Base-by-base conservation (phyloP, 2,888 invertebrate species). In the Drosophila melanosoma region DNA sequence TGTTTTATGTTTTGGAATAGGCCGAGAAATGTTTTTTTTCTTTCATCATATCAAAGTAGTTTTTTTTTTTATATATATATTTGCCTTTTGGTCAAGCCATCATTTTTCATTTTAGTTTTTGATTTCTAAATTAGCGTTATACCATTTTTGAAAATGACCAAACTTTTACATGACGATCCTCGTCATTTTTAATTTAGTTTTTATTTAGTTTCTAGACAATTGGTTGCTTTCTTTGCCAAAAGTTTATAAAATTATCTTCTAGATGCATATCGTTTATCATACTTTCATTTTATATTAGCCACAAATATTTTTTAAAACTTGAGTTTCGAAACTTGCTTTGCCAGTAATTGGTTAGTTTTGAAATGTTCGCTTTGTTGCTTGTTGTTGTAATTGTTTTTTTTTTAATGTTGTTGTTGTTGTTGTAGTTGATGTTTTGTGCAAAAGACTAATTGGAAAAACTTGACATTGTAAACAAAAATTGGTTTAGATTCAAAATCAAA, bases 401-500 rank as follows among this genome's bases (percentile, higher is more conserved):
- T 62, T 57, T n/a, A n/a, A n/a, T n/a, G 52, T 73, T 74, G 74
- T 81, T 67, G 57, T 78, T 59, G 69, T 73, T 70, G 71, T 79
- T 74, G 73, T 82, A 77, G 79, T 70, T 60, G 70, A 51, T 81
- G 84, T 77, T 82, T 68, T 74, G 89, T 87, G 79, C 78, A 78
- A 69, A 73, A 83, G 75, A 61, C 49, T 61, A 76, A 68, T 65
- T 63, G 42, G 36, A 77, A 70, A 73, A 72, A 69, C 33, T 53
- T 60, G 29, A 76, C 33, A 61, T 65, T 61, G 29, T 64, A 40
- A 80, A 75, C 56, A 15, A 73, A 73, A 78, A 89, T 90, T 90
- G 90, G 90, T 90, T 91, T 89, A 90, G 91, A 90, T 90, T 80
- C 63, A 58, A 80, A 83, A 78, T 63, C 12, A 69, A 58, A 48